phyloP scores from a whole-genome alignment of 2,797 vertebrate species.

The Cygnus olor region DNA sequence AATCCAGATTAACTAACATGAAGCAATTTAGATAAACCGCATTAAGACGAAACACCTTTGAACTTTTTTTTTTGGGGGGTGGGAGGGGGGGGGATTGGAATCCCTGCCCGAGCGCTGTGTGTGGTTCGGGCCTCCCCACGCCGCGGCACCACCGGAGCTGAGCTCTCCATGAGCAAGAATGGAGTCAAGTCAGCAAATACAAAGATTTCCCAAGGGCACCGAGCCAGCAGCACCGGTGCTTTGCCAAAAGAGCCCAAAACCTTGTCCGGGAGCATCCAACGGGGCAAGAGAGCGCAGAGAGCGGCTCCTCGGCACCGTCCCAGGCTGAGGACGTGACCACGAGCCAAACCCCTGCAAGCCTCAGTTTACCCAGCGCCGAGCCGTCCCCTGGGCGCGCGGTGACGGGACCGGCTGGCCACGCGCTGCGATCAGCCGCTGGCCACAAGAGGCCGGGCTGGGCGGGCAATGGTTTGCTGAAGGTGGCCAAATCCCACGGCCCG shows the following conservation, averaged over 20 bases:
- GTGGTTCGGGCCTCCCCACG: conserved; percentile 44
- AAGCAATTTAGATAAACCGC: conserved; percentile 69
- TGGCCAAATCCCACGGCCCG: fast-evolving
- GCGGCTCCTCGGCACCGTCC: not conserved
- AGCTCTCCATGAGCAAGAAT: not conserved
- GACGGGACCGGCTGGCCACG: not conserved
- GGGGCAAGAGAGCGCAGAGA: fast-evolving
- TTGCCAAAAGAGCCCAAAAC: not conserved
- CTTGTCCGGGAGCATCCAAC: fast-evolving
- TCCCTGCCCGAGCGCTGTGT: conserved; percentile 6
- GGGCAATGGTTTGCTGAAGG: not conserved
- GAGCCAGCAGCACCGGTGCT: not conserved
- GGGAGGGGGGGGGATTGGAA: not conserved
- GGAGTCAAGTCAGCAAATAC: conserved; percentile 6
- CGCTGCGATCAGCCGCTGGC: fast-evolving
- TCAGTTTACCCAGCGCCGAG: conserved; percentile 28
- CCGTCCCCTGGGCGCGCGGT: not conserved
- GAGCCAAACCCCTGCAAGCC: conserved; percentile 8
- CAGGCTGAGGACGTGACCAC: not conserved
- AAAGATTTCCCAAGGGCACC: not conserved
- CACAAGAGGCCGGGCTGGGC: not conserved
- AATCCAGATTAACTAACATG: conserved; percentile 61
- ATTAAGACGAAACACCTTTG: conserved; percentile 63
- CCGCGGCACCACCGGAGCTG: not conserved
- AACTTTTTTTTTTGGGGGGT: conserved; percentile 24